Conservation (phyloP, 2,888 invertebrate species). For the Muscina levida region DNA sequence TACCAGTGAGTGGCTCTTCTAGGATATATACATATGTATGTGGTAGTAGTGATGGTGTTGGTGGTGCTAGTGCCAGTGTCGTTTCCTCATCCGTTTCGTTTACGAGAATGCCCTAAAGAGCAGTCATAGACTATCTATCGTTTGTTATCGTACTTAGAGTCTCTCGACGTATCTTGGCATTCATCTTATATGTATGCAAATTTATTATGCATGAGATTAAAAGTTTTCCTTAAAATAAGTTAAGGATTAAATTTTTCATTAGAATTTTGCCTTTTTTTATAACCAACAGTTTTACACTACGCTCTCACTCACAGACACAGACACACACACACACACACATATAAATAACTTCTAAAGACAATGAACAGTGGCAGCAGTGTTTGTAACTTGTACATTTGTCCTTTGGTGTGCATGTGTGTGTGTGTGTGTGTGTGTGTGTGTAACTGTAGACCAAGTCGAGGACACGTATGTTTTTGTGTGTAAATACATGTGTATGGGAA, state of each 20-base stretch:
- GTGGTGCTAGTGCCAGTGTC: background rate
- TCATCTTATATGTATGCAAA: conserved; percentile 56
- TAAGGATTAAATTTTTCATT: conserved; percentile 69
- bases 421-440: conserved; percentile 38
- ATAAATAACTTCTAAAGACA: background rate
- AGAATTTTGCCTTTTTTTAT: conserved; percentile 52
- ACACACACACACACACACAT: background rate
- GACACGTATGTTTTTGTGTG: conserved; percentile 58
- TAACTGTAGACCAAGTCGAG: conserved; percentile 41
- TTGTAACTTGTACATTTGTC: conserved; percentile 4
- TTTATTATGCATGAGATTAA: conserved; percentile 70
- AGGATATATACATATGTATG: too few species aligned
- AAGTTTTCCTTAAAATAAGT: conserved; percentile 68
- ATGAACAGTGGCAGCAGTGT: background rate
- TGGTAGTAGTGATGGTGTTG: too few species aligned
- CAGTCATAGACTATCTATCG: conserved; percentile 50
- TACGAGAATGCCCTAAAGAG: conserved; percentile 46
- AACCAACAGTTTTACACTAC: background rate
- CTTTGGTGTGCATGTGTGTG: conserved; percentile 39
- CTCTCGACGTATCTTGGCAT: conserved; percentile 10
- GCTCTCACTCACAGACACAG: background rate
- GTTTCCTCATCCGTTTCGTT: conserved; percentile 26
- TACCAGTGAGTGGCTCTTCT: too few species aligned
- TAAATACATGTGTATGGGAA: conserved; percentile 52
- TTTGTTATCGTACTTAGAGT: conserved; percentile 46